Evolutionary conservation across 2,113 vertebrate species (phyloP), one percentile per base, ranked within the genome.

Genomic region (Pterocles burchelli): DNA sequence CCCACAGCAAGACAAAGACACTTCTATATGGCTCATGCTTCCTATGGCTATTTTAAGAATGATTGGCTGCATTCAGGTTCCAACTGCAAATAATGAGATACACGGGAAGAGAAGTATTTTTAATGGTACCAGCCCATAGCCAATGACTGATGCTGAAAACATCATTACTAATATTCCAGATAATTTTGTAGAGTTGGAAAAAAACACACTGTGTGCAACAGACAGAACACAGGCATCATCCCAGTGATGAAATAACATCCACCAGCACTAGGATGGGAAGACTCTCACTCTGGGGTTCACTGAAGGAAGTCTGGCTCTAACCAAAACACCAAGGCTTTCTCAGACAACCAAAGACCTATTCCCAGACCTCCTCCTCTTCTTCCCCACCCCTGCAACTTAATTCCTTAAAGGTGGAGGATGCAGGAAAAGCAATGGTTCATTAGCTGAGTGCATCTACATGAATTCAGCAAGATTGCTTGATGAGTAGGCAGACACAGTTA

Each of bases 11-110:
- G 46, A 87, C 79, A 82, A 89, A 93, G 57, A 89, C 11, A 33
- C 46, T 95, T 93, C 89, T 95, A 54, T 90, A 77, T 29, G 17
- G 34, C 83, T 43, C 6, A 17, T 1, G 6, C 49, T 92, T 97
- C 68, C 82, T 95, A 88, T 3, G 6, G 77, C 58, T 95, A 95
- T 97, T 94, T 96, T 90, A 94, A 78, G 81, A 85, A 94, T 87
- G 85, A 94, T 41, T 61, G 63, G 78, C 38, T 74, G 55, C 49
- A 79, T 89, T 95, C 70, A 93, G 80, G 79, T 94, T 95, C 48
- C 59, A 83, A 93, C 79, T 94, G 55, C 17, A 72, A 93, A 72
- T 94, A 95, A 68, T 63, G 34, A 89, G 76, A 92, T 54, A 94
- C 38, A 83, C 2, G 54, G 66, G 28, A 94, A 88, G 12, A 85